Evolutionary conservation across 1,140 invertebrate genomes (phyloP).

Genomic region (Bombus affinis): DNA sequence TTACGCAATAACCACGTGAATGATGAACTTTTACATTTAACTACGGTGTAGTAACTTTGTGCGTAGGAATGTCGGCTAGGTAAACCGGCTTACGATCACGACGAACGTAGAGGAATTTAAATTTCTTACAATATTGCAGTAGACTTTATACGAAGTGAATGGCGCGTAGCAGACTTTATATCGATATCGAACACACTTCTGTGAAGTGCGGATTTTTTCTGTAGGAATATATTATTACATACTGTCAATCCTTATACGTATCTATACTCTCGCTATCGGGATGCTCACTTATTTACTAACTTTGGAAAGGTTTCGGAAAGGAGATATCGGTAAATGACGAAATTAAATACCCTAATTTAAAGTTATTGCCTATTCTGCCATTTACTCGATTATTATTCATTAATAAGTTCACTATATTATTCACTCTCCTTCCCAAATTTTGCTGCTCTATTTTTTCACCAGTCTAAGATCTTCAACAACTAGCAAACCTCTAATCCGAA

Average conservation of each 20-base stretch:
- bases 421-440: not conserved
- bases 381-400: too few relatives aligned
- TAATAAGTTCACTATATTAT: too few relatives aligned
- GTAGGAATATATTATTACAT: not conserved
- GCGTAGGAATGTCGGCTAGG: conserved; percentile 42
- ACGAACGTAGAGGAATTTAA: conserved; percentile 26
- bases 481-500: not conserved
- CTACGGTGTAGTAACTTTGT: conserved; percentile 25
- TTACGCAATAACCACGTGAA: conserved; percentile 11
- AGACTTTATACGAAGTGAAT: conserved; percentile 22
- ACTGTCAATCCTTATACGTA: not conserved
- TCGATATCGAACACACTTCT: not conserved
- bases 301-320: not conserved
- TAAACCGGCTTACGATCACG: conserved; percentile 41
- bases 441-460: not conserved
- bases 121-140: conserved; percentile 34
- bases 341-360: not conserved
- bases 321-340: not conserved
- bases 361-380: too few relatives aligned
- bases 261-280: not conserved
- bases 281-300: not conserved
- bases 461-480: too few relatives aligned
- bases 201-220: not conserved
- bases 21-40: conserved; percentile 51
- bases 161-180: not conserved